phyloP scores from a whole-genome alignment of 2,113 vertebrate genomes.

The Regulus satrapa region DNA sequence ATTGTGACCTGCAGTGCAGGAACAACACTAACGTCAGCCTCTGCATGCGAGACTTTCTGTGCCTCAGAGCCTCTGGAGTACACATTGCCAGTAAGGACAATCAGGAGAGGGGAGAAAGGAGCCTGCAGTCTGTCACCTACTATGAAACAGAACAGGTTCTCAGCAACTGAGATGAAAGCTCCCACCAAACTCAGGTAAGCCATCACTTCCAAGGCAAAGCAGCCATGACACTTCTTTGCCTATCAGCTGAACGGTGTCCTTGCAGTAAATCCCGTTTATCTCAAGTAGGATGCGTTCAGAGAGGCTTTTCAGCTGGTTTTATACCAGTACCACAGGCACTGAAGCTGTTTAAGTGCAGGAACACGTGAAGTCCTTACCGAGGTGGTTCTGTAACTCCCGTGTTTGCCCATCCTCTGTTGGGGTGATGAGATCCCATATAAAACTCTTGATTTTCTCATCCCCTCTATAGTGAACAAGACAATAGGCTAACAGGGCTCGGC shows the following conservation, averaged over 20 bases:
- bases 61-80: background rate
- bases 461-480: slow-evolving; percentile 96
- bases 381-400: slow-evolving; percentile 92
- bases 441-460: slow-evolving; percentile 98
- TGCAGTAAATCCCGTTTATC: background rate
- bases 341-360: background rate
- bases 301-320: background rate
- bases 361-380: slow-evolving; percentile 66
- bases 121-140: background rate
- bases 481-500: slow-evolving; percentile 89
- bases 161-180: background rate
- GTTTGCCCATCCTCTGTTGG: slow-evolving; percentile 92
- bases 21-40: background rate
- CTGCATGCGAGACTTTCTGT: rapidly evolving
- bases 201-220: background rate
- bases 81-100: background rate
- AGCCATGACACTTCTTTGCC: background rate
- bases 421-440: slow-evolving; percentile 98
- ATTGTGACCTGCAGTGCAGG: background rate
- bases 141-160: background rate
- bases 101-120: background rate
- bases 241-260: rapidly evolving
- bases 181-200: background rate
- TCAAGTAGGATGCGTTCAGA: background rate
- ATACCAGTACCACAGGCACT: background rate